Evolutionary conservation across 2,113 vertebrate species (phyloP), one percentile per base, ranked within the genome.

Genomic region (Syngnathus floridae): DNA sequence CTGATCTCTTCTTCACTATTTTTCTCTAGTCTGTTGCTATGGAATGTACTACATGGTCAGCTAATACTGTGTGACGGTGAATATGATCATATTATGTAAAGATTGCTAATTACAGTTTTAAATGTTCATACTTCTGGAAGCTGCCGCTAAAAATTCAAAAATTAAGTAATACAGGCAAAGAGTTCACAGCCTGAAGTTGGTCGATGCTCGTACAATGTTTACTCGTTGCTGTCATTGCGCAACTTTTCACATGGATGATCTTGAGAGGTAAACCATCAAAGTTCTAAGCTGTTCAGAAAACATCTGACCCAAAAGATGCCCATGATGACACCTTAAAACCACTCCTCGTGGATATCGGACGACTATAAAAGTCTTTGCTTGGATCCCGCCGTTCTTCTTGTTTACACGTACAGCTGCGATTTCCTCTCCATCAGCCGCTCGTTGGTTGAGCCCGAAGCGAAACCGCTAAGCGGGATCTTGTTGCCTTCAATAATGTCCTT

Each of bases 401-500:
- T 37, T 72, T 7, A 57, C 40, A 79, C 63, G 0, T 19, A 11
- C 11, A 31, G 22, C 6, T 56, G 5, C 19, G 17, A 64, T 35
- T 55, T 69, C 59, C 69, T 75, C 10, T 82, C 79, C 70, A 59
- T 26, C 48, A 60, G 22, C 41, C 78, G 76, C 41, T 85, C 74
- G 22, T 1, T 74, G 45, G 4, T 17, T 41, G 71, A 45, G 4
- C 40, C 65, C 0, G 0, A 1, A 7, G 5, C 57, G 1, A 67
- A 77, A 37, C 55, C 80, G 71, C 56, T 81, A 54, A 90, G 80
- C 1, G 68, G 85, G 40, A 92, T 86, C 70, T 85, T 91, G 62
- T 88, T 84, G 9, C 73, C 73, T 0, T 87, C 86, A 0, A 86
- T 52, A 6, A 86, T 11, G 4, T 92, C 91, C 11, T 91, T 92